Percentiles rank a stretch among this genome's conserved stretches.
Evolutionary conservation across 2,888 invertebrate species (phyloP).

Genomic region (Hololepta plana): DNA sequence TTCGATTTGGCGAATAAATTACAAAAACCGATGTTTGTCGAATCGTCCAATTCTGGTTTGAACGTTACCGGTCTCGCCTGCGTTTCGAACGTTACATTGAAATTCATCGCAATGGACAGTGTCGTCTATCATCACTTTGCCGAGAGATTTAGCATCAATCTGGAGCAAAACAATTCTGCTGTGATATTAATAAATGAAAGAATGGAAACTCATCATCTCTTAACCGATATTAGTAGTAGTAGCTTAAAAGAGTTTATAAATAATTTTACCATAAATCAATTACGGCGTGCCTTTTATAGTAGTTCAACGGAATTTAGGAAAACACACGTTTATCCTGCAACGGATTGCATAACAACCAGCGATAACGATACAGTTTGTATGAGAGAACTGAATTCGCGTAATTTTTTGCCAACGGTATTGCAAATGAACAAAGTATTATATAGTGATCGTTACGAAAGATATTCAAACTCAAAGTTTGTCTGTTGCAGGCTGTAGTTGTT

Average conservation of each 20-base stretch:
- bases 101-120: slow-evolving; percentile 56
- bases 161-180: slow-evolving; percentile 17
- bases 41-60: slow-evolving; percentile 19
- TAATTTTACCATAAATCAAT: slow-evolving; percentile 29
- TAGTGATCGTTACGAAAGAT: too few species aligned
- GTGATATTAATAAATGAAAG: background rate
- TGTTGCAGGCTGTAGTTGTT: slow-evolving; percentile 50
- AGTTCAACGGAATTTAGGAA: slow-evolving; percentile 15
- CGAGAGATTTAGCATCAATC: slow-evolving; percentile 53
- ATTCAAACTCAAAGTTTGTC: too few species aligned
- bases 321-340: slow-evolving; percentile 13
- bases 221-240: slow-evolving; percentile 31
- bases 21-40: slow-evolving; percentile 17
- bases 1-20: slow-evolving; percentile 12
- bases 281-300: slow-evolving; percentile 19
- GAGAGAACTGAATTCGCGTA: slow-evolving; percentile 44
- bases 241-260: slow-evolving; percentile 34
- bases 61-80: slow-evolving; percentile 33
- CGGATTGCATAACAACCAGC: slow-evolving; percentile 7
- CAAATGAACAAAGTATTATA: slow-evolving; percentile 16
- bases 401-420: slow-evolving; percentile 42
- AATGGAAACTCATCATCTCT: slow-evolving; percentile 16
- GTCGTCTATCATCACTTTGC: slow-evolving; percentile 54
- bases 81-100: slow-evolving; percentile 37
- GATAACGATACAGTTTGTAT: slow-evolving; percentile 30